These are phyloP conservation scores for Myotis yumanensis DNA, from an alignment of 2,113 vertebrate genomes.

Conservation along the genomic window DNA sequence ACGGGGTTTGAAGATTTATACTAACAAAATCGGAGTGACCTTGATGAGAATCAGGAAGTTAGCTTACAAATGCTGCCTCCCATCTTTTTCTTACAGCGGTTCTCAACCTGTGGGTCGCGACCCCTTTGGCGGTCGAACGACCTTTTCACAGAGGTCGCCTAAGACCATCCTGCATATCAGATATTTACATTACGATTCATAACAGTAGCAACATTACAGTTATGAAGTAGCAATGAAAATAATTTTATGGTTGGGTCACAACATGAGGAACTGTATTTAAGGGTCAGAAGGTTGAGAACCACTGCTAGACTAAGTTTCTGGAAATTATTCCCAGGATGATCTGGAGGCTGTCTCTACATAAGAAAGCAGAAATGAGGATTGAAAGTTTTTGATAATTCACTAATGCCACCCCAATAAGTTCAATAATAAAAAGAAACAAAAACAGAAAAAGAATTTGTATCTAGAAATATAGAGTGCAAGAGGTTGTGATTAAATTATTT, in stretches of 20 bases:
- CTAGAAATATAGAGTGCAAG: not conserved
- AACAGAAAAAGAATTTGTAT: not conserved
- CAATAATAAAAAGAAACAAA: not conserved
- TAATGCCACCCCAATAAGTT: not conserved
- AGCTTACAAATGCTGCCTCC: not conserved
- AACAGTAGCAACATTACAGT: too few species aligned
- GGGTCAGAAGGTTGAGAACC: too few species aligned
- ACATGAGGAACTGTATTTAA: too few species aligned
- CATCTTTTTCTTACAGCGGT: not conserved
- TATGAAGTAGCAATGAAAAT: too few species aligned
- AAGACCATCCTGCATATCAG: too few species aligned
- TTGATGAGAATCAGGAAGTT: not conserved
- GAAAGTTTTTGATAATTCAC: not conserved
- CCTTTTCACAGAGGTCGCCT: too few species aligned
- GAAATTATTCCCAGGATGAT: not conserved
- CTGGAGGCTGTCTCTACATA: not conserved
- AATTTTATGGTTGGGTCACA: too few species aligned
- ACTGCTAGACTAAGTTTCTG: not conserved
- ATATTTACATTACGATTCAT: too few species aligned
- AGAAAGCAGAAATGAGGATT: not conserved
- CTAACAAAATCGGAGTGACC: not conserved
- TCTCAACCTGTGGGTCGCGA: too few species aligned
- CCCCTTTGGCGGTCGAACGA: too few species aligned
- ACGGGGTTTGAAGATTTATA: not conserved
- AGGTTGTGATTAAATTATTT: not conserved